phyloP scores from a whole-genome alignment of 2,113 vertebrate genomes.

The Campylomormyrus numenius region DNA sequence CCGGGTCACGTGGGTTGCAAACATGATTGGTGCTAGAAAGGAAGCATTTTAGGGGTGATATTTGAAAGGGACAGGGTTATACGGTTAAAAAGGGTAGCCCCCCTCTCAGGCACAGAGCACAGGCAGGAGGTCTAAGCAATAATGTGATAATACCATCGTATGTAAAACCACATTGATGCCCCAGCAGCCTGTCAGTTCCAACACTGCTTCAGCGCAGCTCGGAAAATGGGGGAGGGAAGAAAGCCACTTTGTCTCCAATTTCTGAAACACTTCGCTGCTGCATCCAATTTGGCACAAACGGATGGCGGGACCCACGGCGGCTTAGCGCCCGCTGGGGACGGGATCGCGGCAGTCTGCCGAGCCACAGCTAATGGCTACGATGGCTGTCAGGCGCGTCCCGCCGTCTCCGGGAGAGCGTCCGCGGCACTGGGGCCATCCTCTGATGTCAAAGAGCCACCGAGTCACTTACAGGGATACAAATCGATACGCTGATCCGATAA shows the following conservation, averaged over 20 bases:
- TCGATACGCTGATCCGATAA: neutral
- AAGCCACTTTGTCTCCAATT: conserved; percentile 10
- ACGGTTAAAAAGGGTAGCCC: neutral
- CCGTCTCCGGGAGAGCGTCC: neutral
- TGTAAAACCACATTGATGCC: neutral
- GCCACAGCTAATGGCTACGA: neutral
- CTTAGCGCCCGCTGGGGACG: neutral
- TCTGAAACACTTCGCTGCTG: neutral
- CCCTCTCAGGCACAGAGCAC: neutral
- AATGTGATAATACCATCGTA: neutral
- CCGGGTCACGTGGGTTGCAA: conserved; percentile 37
- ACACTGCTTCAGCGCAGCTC: neutral
- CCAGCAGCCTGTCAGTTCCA: neutral
- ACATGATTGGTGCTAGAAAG: neutral
- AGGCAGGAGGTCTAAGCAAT: neutral
- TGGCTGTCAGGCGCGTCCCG: neutral
- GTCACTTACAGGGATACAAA: neutral
- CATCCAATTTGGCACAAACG: neutral
- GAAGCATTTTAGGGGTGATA: neutral
- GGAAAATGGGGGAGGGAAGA: neutral
- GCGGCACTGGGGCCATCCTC: neutral
- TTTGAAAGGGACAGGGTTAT: neutral
- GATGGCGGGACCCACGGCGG: neutral
- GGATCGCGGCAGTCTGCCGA: neutral
- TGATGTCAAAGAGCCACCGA: neutral